Conservation (phyloP, 2,113 vertebrate genomes). For the Nycticorax nycticorax region DNA sequence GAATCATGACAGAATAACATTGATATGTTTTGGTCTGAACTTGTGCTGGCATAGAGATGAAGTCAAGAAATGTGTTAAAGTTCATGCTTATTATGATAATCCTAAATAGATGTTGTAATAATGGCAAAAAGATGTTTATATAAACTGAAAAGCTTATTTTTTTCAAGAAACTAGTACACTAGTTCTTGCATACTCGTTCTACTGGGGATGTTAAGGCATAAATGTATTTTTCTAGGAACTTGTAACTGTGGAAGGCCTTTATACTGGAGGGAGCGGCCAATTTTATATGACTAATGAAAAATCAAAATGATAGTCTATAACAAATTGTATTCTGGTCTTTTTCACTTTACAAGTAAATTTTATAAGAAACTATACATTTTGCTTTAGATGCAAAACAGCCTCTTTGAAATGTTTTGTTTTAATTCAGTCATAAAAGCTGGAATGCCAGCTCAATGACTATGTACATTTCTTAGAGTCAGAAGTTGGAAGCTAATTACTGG, state of each 20-base stretch:
- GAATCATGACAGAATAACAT: background rate
- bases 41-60: background rate
- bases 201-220: background rate
- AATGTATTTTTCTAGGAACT: background rate
- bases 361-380: background rate
- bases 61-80: background rate
- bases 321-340: background rate
- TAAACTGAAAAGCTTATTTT: background rate
- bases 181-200: background rate
- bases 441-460: background rate
- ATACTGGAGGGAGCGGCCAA: background rate
- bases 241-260: background rate
- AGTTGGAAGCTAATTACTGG: conserved; percentile 16
- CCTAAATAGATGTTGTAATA: background rate
- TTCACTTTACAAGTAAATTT: background rate
- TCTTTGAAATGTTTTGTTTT: background rate
- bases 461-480: conserved; percentile 17
- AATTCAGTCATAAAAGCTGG: background rate
- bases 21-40: background rate
- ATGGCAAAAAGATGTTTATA: background rate
- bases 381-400: background rate
- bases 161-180: background rate
- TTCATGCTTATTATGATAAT: background rate
- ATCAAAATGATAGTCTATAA: background rate
- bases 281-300: background rate